A percentile compares a stretch with the other conserved stretches of the same genome.
phyloP scores from a whole-genome alignment of 2,797 vertebrate species.

The Crocidura indochinensis region DNA sequence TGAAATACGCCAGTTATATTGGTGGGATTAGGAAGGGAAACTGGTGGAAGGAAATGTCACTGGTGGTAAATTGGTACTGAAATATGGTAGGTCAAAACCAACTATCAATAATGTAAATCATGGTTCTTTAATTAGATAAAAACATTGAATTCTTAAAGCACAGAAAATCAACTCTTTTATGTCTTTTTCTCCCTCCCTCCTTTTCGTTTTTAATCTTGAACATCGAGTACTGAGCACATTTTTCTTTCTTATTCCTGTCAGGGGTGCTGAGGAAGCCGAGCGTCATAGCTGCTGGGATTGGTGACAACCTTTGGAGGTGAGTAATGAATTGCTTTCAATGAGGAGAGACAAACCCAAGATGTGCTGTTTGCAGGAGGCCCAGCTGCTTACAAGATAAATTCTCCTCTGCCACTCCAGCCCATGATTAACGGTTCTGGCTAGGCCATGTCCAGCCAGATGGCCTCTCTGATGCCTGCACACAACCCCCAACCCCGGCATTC shows the following conservation, averaged over 20 bases:
- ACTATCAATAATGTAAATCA: no score
- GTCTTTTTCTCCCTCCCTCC: background rate
- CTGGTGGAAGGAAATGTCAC: no score
- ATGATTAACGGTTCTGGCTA: conserved; percentile 88
- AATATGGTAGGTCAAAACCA: no score
- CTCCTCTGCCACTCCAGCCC: conserved; percentile 81
- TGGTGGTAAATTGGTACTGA: no score
- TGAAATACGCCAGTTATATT: no score
- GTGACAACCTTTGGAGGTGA: conserved; percentile 86
- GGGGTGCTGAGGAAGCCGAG: conserved; percentile 66
- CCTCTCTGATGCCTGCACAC: conserved; percentile 58
- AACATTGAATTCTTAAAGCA: conserved; percentile 5
- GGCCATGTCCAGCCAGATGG: conserved; percentile 41
- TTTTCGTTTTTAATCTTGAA: conserved; percentile 32
- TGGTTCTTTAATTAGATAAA: background rate
- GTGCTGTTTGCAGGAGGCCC: conserved; percentile 86
- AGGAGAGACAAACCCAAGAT: conserved; percentile 90
- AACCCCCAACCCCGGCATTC: conserved; percentile 21
- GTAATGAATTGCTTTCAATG: conserved; percentile 89
- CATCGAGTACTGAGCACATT: background rate
- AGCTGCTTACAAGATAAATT: conserved; percentile 90
- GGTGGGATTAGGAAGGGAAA: no score
- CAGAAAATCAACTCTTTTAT: conserved; percentile 67
- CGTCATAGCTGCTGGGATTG: conserved; percentile 61
- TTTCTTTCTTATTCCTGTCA: conserved; percentile 78